Percentiles rank a stretch among this genome's conserved stretches.
phyloP scores from a whole-genome alignment of 2,797 vertebrate genomes.

The Coendou prehensilis region DNA sequence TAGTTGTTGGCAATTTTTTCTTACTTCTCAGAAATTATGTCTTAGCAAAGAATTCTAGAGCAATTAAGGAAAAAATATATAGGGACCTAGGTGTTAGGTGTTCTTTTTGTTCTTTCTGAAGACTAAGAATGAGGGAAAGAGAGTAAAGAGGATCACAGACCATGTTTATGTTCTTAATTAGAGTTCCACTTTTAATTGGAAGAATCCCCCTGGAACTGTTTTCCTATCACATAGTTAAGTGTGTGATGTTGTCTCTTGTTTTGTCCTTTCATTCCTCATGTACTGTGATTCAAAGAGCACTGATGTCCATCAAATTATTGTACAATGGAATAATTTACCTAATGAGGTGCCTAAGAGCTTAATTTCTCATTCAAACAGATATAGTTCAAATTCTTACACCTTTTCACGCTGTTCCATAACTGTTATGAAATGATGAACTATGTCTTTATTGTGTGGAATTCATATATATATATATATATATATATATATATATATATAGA shows the following conservation, averaged over 20 bases:
- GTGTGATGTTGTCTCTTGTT: neutral
- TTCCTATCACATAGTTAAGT: neutral
- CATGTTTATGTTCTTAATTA: neutral
- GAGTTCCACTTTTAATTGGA: neutral
- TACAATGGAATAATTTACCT: neutral
- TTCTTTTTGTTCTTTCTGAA: neutral
- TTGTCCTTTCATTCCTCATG: neutral
- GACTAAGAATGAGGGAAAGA: neutral
- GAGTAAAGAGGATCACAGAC: neutral
- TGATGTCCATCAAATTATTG: neutral
- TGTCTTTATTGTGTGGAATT: neutral
- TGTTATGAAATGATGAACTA: neutral
- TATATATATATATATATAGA: neutral
- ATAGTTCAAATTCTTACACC: neutral
- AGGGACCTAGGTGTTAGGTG: neutral
- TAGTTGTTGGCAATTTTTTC: neutral
- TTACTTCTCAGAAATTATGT: neutral
- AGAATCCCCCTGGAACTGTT: fast-evolving
- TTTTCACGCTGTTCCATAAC: neutral
- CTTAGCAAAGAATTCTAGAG: neutral
- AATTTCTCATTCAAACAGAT: neutral
- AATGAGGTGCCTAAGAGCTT: neutral
- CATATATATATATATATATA: neutral
- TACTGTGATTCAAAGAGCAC: neutral
- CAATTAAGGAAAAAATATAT: neutral